phyloP scores from a whole-genome alignment of 2,888 invertebrate species.

The Hydrotaea cyrtoneurina region DNA sequence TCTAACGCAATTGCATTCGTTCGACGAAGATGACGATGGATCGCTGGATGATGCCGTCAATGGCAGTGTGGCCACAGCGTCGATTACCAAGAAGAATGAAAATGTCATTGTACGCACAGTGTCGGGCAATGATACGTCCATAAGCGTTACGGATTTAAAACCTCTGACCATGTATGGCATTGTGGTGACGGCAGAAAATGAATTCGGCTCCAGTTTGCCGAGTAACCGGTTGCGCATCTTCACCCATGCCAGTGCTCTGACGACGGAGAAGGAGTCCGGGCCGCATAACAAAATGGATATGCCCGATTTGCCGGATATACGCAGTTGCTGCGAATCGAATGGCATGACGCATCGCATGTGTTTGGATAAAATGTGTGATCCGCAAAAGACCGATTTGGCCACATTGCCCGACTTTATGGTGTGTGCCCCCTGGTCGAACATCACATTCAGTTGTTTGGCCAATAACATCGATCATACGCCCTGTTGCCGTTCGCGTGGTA shows the following conservation, averaged over 20 bases:
- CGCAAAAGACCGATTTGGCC: conserved; percentile 82
- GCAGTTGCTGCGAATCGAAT: conserved; percentile 86
- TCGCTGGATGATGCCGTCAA: conserved; percentile 77
- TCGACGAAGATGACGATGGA: conserved; percentile 82
- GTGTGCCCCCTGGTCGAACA: conserved; percentile 92
- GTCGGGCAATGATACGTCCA: conserved; percentile 83
- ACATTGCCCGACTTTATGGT: conserved; percentile 90
- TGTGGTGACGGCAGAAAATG: conserved; percentile 87
- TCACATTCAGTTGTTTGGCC: conserved; percentile 89
- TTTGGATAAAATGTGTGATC: conserved; percentile 90
- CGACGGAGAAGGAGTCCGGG: conserved; percentile 76
- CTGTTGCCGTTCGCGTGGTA: conserved; percentile 88
- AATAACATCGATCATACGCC: conserved; percentile 91
- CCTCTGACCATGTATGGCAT: conserved; percentile 93
- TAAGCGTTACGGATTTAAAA: conserved; percentile 84
- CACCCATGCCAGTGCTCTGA: conserved; percentile 85
- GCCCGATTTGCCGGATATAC: conserved; percentile 88
- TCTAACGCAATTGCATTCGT: conserved; percentile 86
- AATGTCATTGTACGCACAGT: conserved; percentile 80
- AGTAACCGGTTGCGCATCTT: conserved; percentile 85
- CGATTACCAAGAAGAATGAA: conserved; percentile 39
- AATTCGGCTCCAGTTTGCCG: conserved; percentile 89
- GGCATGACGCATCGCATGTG: conserved; percentile 89
- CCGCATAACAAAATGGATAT: conserved; percentile 75
- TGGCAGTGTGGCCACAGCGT: conserved; percentile 70